Evolutionary conservation across 2,888 invertebrate genomes (phyloP), one percentile per base, ranked within the genome.

Genomic region (Drosophila anceps): DNA sequence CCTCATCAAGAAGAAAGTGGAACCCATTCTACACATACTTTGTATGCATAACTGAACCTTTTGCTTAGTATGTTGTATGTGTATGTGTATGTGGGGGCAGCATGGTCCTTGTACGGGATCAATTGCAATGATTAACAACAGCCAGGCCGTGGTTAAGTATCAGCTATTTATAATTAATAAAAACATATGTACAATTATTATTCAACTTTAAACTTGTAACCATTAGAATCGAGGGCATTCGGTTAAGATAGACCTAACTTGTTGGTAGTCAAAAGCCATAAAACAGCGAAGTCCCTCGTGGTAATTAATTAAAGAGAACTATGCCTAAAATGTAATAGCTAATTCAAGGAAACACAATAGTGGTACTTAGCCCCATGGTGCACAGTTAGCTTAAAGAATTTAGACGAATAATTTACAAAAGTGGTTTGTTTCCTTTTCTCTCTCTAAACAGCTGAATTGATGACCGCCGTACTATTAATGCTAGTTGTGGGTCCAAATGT

Each of bases 361-460:
- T 79, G 85, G 85, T 78, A 81, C 78, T 63, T 71, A 68, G 76
- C 76, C 79, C 81, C 65, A 80, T 72, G 57, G 64, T 80, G 87
- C 72, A 81, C 69, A 53, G 55, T 74, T 74, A 70, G 72, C 50
- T 80, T 75, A 55, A 66, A 55, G 20, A 60, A 79, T 51, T 61
- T 53, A 72, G 70, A 80, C 63, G 35, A 60, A 41, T 63, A 68
- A 55, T 57, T 60, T 80, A 71, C 71, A 80, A 76, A 46, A 54
- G n/a, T 4, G 18, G 13, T 58, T 62, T 8, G 24, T 24, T 24
- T 24, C 24, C 20, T 44, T 29, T 12, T 44, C 51, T 43, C 18
- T 39, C 29, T 73, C 75, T 91, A 92, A 77, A 92, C 92, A 64
- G 92, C 92, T 61, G 92, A 92, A 82, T 92, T 92, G 35, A 92